Evolutionary conservation across 2,797 vertebrate genomes (phyloP), one percentile per base, ranked within the genome.

Genomic region (Furcifer pardalis): DNA sequence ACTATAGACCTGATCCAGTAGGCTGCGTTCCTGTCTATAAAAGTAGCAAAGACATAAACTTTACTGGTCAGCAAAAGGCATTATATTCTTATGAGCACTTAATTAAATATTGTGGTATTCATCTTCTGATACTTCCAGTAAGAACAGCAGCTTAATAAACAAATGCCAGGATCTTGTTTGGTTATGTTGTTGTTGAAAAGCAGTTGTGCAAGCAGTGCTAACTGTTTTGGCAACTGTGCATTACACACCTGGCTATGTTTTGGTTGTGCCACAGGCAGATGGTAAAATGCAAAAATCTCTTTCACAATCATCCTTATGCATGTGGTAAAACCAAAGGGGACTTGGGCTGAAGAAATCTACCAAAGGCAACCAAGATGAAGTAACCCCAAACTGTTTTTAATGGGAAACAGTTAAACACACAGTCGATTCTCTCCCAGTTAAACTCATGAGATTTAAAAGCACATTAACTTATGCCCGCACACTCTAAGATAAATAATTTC

Each of bases 401-500:
- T 27, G 19, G 30, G 40, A 42, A 9, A 82, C 2, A 82, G 46
- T 72, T 42, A 81, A 62, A 56, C 15, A 63, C 3, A 4, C n/a
- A 32, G 13, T 73, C 19, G 7, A 59, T 60, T 49, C 6, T 69
- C 25, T 25, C 40, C 19, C 40, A 71, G 10, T 69, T 19, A 77
- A 77, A 84, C 19, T 4, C n/a, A 44, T 44, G 7, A 40, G 19
- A 19, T 13, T 59, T 12, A 77, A 69, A 84, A 84, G 35, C 62
- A 9, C 3, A 23, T 74, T 63, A 46, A 37, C 1, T 56, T 66
- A 63, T 80, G 32, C 2, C 46, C 27, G 40, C 30, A 44, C 12
- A 63, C 56, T 35, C 21, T 35, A 44, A 32, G n/a, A 56, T 56
- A 49, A 89, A 84, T 63, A 90, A 66, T 86, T 93, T 90, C 90